These are phyloP conservation scores for Tragulus kanchil DNA, from an alignment of 2,113 vertebrate genomes.

Conservation along the genomic window DNA sequence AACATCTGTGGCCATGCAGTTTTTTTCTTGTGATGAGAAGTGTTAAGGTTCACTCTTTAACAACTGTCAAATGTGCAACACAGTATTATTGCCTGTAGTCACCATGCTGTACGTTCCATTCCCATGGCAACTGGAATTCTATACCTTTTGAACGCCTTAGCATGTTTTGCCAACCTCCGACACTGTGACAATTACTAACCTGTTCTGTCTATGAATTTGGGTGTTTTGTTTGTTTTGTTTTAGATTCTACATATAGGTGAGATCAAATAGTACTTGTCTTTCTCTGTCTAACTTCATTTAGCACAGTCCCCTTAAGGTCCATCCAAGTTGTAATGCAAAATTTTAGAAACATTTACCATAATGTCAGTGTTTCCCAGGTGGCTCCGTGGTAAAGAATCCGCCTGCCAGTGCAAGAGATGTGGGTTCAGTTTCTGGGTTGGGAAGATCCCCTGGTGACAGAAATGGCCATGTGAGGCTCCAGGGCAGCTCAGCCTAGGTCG, in stretches of 20 bases:
- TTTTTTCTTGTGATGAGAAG: neutral
- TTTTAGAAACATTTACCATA: neutral
- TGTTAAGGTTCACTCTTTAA: neutral
- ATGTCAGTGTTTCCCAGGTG: neutral
- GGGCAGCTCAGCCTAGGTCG: neutral
- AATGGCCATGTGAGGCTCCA: accelerated
- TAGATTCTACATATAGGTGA: neutral
- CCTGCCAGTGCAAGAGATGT: neutral
- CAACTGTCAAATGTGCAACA: neutral
- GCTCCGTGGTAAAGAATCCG: accelerated
- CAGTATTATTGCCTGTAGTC: neutral
- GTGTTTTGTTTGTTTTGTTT: neutral
- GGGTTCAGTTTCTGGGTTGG: neutral
- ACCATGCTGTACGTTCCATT: neutral
- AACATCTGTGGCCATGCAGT: neutral
- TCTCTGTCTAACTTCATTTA: neutral
- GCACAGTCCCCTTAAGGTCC: neutral
- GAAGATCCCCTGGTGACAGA: neutral
- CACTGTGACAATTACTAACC: neutral
- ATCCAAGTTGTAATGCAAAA: neutral
- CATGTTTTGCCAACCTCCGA: neutral
- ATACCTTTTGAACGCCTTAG: neutral
- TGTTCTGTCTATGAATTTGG: neutral
- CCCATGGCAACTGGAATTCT: neutral
- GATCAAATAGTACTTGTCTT: neutral